Evolutionary conservation across 2,888 invertebrate species (phyloP).

Genomic region (Aproaerema taeniolella): DNA sequence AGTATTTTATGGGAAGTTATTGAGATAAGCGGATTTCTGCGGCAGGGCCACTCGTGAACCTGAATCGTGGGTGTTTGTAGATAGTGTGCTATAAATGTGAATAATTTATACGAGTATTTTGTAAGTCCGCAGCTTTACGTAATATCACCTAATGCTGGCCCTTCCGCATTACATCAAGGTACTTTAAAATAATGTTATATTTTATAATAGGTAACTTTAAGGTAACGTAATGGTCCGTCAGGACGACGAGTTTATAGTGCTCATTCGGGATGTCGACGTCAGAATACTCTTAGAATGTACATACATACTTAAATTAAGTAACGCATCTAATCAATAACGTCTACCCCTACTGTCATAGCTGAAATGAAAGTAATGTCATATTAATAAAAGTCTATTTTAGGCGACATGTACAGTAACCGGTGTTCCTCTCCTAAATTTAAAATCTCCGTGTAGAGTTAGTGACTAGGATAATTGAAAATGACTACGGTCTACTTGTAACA

Average conservation of each 20-base stretch:
- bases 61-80: constrained; percentile 69
- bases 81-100: constrained; percentile 77
- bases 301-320: constrained; percentile 60
- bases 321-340: constrained; percentile 34
- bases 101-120: constrained; percentile 77
- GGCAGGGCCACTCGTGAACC: constrained; percentile 60
- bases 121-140: constrained; percentile 76
- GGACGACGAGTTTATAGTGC: constrained; percentile 65
- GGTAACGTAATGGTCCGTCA: constrained; percentile 52
- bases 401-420: constrained; percentile 71
- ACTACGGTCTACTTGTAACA: constrained; percentile 52
- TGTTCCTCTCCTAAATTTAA: constrained; percentile 65
- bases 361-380: constrained; percentile 49
- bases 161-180: constrained; percentile 56
- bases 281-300: constrained; percentile 52
- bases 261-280: constrained; percentile 57
- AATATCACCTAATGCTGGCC: constrained; percentile 65
- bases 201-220: constrained; percentile 59
- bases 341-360: constrained; percentile 54
- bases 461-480: constrained; percentile 49
- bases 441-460: constrained; percentile 67
- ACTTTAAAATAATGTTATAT: constrained; percentile 59
- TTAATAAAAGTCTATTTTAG: no score
- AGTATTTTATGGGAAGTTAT: constrained; percentile 72
- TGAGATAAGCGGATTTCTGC: constrained; percentile 57